These are phyloP conservation scores for Melanargia galathea DNA, from an alignment of 2,888 invertebrate species.

Conservation along the genomic window DNA sequence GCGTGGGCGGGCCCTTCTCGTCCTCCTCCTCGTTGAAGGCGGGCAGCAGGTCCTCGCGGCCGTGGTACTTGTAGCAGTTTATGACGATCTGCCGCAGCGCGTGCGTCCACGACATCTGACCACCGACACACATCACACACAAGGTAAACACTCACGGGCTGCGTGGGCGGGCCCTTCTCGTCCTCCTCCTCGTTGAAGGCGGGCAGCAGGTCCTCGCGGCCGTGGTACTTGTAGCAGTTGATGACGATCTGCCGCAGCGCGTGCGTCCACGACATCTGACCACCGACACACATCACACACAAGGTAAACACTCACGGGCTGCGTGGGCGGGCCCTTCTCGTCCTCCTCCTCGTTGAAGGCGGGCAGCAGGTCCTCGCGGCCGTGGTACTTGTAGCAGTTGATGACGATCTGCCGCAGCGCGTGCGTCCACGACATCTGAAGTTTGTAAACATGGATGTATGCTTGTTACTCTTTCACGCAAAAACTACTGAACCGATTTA, in stretches of 20 bases:
- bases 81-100: conserved; percentile 97
- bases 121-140: too few species aligned
- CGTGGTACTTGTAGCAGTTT: conserved; percentile 99
- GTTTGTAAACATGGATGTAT: too few species aligned
- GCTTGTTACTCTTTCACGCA: too few species aligned
- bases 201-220: conserved; percentile 96
- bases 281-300: too few species aligned
- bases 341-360: conserved; percentile 97
- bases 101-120: conserved; percentile 98
- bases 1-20: conserved; percentile 79
- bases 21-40: conserved; percentile 97
- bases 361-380: conserved; percentile 96
- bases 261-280: conserved; percentile 98
- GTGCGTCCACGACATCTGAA: conserved; percentile 98
- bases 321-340: conserved; percentile 79
- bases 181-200: conserved; percentile 97
- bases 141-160: conserved; percentile 75
- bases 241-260: conserved; percentile 97
- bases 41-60: conserved; percentile 96
- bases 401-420: conserved; percentile 97
- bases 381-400: conserved; percentile 99
- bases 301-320: conserved; percentile 75
- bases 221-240: conserved; percentile 99
- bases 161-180: conserved; percentile 79
- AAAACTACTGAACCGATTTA: too few species aligned